Evolutionary conservation across 2,888 invertebrate genomes (phyloP).

Genomic region (Orthonychiurus folsomi): DNA sequence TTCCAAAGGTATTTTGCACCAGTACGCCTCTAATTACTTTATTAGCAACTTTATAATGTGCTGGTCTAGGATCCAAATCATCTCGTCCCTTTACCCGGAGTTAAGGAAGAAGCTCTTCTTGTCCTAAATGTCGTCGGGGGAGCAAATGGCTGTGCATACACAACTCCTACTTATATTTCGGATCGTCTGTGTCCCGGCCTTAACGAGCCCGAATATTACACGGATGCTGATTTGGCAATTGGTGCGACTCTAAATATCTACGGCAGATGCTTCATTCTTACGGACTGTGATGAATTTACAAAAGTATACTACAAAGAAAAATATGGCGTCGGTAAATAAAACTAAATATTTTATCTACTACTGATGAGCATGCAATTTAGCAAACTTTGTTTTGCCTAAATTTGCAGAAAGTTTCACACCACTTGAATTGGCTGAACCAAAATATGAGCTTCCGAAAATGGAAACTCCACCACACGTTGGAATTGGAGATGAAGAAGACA

Average conservation of each 20-base stretch:
- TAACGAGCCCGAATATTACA: conserved; percentile 42
- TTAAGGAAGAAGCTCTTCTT: conserved; percentile 25
- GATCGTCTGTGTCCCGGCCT: conserved; percentile 27
- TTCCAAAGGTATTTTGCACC: conserved; percentile 8
- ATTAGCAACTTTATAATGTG: too few species aligned
- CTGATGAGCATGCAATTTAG: too few species aligned
- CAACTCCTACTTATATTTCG: conserved; percentile 17
- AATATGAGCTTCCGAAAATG: neutral
- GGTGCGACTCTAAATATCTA: conserved; percentile 72
- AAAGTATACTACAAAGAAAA: conserved; percentile 70
- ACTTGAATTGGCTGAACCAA: conserved; percentile 18
- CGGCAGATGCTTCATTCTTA: conserved; percentile 68
- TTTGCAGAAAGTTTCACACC: conserved; percentile 26
- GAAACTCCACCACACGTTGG: neutral
- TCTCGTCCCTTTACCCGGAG: conserved; percentile 17
- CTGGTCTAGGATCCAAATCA: too few species aligned
- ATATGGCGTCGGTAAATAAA: conserved; percentile 46
- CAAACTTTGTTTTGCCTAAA: too few species aligned
- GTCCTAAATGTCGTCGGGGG: conserved; percentile 21
- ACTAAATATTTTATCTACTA: too few species aligned
- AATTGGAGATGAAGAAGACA: neutral
- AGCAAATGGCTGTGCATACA: conserved; percentile 10
- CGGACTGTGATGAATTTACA: conserved; percentile 76
- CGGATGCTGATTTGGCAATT: conserved; percentile 69
- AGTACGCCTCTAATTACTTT: too few species aligned